phyloP scores from a whole-genome alignment of 2,888 invertebrate genomes.

The Parthenolecanium corni region DNA sequence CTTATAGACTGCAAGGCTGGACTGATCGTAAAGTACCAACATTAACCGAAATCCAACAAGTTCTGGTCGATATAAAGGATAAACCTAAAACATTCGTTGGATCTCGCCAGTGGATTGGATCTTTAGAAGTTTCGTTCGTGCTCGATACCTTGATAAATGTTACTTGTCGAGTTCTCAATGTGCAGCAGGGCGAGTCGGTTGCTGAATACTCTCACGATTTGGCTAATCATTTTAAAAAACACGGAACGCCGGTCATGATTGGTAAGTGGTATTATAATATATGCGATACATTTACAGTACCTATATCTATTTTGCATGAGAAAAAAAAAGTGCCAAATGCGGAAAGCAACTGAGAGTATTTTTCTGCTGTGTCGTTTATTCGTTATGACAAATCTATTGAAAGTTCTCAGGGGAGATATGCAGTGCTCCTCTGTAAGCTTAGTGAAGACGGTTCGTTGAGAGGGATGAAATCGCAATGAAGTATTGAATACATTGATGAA shows the following conservation, averaged over 20 bases:
- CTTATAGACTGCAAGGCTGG: slow-evolving; percentile 66
- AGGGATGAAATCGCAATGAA: too few species aligned
- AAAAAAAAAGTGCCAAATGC: too few species aligned
- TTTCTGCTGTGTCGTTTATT: too few species aligned
- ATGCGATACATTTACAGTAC: not conserved
- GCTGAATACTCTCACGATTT: slow-evolving; percentile 66
- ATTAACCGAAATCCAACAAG: slow-evolving; percentile 81
- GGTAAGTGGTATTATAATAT: slow-evolving; percentile 46
- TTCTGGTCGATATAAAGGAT: slow-evolving; percentile 87
- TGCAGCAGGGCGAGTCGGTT: slow-evolving; percentile 75
- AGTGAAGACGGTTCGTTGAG: too few species aligned
- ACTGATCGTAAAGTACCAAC: slow-evolving; percentile 63
- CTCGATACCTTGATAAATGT: slow-evolving; percentile 68
- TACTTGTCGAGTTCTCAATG: slow-evolving; percentile 68
- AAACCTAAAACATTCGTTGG: slow-evolving; percentile 77
- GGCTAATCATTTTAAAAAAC: slow-evolving; percentile 76
- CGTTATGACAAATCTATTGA: too few species aligned
- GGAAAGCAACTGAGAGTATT: too few species aligned
- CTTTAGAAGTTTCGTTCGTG: slow-evolving; percentile 89
- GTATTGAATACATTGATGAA: too few species aligned
- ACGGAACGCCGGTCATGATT: slow-evolving; percentile 97
- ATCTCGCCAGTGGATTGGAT: slow-evolving; percentile 94
- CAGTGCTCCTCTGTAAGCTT: too few species aligned
- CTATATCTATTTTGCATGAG: too few species aligned
- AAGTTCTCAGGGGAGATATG: too few species aligned